phyloP scores from a whole-genome alignment of 2,888 invertebrate species.

The Halocaridina rubra region DNA sequence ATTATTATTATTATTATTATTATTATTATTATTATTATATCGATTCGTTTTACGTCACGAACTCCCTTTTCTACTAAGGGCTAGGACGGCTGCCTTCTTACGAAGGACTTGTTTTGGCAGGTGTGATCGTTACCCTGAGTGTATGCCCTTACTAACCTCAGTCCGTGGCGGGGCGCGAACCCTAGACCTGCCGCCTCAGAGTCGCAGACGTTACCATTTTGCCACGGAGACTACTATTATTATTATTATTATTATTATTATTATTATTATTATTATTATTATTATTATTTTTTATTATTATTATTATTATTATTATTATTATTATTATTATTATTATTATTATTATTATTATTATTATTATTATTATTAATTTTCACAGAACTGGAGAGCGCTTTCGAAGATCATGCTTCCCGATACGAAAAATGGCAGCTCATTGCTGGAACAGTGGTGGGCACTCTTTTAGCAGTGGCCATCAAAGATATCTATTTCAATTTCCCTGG shows the following conservation, averaged over 20 bases:
- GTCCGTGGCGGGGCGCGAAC: too few relatives aligned
- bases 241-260: not conserved
- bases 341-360: not conserved
- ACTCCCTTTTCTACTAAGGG: too few relatives aligned
- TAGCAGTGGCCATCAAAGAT: not conserved
- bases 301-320: not conserved
- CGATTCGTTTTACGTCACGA: too few relatives aligned
- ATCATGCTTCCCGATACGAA: not conserved
- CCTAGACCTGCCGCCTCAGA: too few relatives aligned
- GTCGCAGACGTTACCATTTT: too few relatives aligned
- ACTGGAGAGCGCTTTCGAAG: not conserved
- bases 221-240: too few relatives aligned
- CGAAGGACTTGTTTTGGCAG: too few relatives aligned
- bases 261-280: not conserved
- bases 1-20: not conserved
- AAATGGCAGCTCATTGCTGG: conserved; percentile 31
- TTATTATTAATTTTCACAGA: not conserved
- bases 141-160: too few relatives aligned
- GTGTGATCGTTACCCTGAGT: too few relatives aligned
- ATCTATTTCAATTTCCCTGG: conserved; percentile 16
- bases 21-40: not conserved
- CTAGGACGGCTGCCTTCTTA: too few relatives aligned
- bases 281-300: not conserved
- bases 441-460: conserved; percentile 16
- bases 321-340: not conserved